Evolutionary conservation across 92 coral and sea anemone genomes (phyloP), one percentile per base, ranked within the genome.

Genomic region (Porites lobata): DNA sequence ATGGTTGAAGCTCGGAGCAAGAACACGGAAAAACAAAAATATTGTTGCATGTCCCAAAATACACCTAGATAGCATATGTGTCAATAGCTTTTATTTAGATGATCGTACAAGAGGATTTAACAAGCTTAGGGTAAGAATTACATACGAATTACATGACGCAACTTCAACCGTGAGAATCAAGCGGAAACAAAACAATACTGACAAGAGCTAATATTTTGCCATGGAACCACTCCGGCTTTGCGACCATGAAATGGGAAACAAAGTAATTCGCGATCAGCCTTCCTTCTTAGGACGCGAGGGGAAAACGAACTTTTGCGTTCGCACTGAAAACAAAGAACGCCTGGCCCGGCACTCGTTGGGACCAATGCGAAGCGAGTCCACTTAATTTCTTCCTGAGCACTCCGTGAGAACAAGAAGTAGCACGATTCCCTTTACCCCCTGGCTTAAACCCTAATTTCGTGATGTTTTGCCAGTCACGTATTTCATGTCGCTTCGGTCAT

Each of bases 341-440:
- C 47, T 4, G 32, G 32, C 32, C 32, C 6, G 6, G 47, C 6
- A 7, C 47, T 38, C 47, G 47, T 38, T 38, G 6, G 47, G 87
- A 84, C 81, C 87, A 84, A 84, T 63, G 87, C 87, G 75, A 80
- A 21, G 87, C 66, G 15, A 50, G 63, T 62, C 19, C 20, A 11
- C 22, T 18, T 10, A 58, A 20, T 20, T 61, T 73, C 73, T 73
- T 26, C 80, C 87, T 84, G 87, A 50, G 87, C 68, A 17, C 54
- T 24, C 19, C 58, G 43, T 65, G 65, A 50, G 72, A 21, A 84
- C 72, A 73, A 64, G 78, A 56, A 56, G 15, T 10, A 10, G 15
- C 3, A 56, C 52, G 59, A 50, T 52, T 50, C 7, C 78, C 38
- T 13, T 75, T 18, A 52, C 8, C 26, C 14, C 64, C 32, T 63